Conservation (phyloP, 2,888 invertebrate genomes). For the Priocnemis perturbator region DNA sequence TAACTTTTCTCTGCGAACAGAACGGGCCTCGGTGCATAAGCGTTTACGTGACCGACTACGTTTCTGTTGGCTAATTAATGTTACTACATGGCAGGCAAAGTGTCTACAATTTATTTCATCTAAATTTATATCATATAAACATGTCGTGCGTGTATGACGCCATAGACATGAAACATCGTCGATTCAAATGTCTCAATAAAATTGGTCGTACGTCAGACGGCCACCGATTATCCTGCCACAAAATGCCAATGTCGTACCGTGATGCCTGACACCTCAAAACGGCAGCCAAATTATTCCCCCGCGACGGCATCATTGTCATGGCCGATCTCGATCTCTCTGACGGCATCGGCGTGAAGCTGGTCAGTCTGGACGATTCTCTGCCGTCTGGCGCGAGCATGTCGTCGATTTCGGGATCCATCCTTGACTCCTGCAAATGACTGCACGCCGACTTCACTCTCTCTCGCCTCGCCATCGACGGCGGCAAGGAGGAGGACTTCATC, state of each 20-base stretch:
- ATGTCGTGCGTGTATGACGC: no score
- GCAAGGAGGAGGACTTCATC: conserved; percentile 80
- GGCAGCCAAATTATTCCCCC: conserved; percentile 80
- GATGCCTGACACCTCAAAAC: conserved; percentile 77
- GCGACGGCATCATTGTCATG: conserved; percentile 56
- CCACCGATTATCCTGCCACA: no score
- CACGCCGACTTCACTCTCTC: conserved; percentile 73
- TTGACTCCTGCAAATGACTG: conserved; percentile 40
- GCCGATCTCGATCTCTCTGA: conserved; percentile 68
- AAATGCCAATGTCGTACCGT: conserved; percentile 53
- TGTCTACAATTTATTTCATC: no score
- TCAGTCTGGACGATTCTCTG: conserved; percentile 13
- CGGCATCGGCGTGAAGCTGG: conserved; percentile 40
- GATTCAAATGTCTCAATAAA: no score
- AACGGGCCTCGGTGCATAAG: background rate
- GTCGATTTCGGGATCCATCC: conserved; percentile 48
- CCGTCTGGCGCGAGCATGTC: conserved; percentile 5
- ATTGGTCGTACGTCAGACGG: no score
- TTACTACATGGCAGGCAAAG: background rate
- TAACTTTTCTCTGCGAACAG: conserved; percentile 15
- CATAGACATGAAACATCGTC: no score
- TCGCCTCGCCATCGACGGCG: conserved; percentile 82
- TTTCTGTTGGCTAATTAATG: no score
- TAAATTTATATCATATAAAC: no score
- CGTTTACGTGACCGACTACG: no score